Base-by-base conservation (phyloP, 1,140 invertebrate species). In the Caerostris extrusa region DNA sequence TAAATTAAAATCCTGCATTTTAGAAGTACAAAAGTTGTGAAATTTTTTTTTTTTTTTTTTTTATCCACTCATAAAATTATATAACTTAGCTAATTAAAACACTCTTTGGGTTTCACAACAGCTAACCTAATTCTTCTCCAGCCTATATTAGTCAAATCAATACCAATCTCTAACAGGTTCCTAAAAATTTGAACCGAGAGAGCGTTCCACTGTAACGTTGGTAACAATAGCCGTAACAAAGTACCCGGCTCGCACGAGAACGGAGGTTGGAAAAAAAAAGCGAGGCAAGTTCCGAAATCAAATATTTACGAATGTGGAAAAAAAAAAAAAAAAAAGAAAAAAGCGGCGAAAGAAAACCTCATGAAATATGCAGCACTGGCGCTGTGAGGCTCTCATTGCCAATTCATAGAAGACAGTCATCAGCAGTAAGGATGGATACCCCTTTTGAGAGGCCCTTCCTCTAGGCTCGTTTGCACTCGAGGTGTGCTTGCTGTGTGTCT, bases 201-300 rank as follows among this genome's bases (percentile, higher is more conserved):
- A 6, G 3, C 7, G 5, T 83, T 14, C 82, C 17, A 2, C 17
- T 17, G 86, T 88, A 64, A 88, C 86, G 86, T 64, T 88, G 86
- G 86, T 88, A 88, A 88, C 86, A 88, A 88, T 88, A 88, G 60
- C 60, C 86, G 60, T 64, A 88, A 88, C 86, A 88, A 88, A 88
- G 56, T 55, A 14, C n/a, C 56, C 34, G 34, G 34, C 34, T 14
- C 53, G 7, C 8, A 57, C n/a, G 19, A 17, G 61, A 34, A 5
- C 19, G 8, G 69, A 34, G 34, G 19, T 10, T 34, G 69, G 50
- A 34, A 34, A 77, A 50, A 77, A 50, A 50, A 12, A 77, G 67
- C n/a, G 19, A 8, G n/a, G 19, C 17, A 17, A 53, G 12, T 67
- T 64, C 86, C 61, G 61, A 88, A 88, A 88, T 88, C 86, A 88